Evolutionary conservation across 2,888 invertebrate species (phyloP).

Genomic region (Anorthoa munda): DNA sequence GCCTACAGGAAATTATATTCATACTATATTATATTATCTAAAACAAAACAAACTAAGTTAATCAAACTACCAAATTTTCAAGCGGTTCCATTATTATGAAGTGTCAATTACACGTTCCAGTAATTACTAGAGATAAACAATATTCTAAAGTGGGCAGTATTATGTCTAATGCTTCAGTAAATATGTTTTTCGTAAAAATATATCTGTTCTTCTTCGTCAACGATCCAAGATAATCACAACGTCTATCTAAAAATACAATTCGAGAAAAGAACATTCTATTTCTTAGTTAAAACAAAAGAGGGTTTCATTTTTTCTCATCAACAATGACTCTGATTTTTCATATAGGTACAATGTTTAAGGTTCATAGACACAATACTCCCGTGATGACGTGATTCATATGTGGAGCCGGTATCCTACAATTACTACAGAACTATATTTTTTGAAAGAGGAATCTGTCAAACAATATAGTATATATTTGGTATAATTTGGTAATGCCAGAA

Average conservation of each 20-base stretch:
- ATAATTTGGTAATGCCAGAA: too few species aligned
- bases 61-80: not conserved
- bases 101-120: not conserved
- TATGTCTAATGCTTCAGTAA: not conserved
- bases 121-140: not conserved
- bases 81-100: not conserved
- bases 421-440: too few species aligned
- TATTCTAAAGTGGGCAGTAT: not conserved
- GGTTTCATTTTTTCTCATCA: slow-evolving; percentile 32
- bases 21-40: not conserved
- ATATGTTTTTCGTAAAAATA: not conserved
- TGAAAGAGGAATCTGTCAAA: too few species aligned
- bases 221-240: not conserved
- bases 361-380: not conserved
- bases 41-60: not conserved
- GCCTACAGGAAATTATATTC: slow-evolving; percentile 11
- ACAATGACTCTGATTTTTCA: slow-evolving; percentile 41
- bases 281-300: slow-evolving; percentile 37
- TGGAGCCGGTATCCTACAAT: not conserved
- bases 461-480: too few species aligned
- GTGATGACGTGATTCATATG: not conserved
- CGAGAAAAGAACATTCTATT: slow-evolving; percentile 29
- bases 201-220: not conserved
- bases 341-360: slow-evolving; percentile 37
- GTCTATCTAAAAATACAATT: slow-evolving; percentile 2